Conservation (phyloP, 2,888 invertebrate genomes). For the Laspeyria flexula region DNA sequence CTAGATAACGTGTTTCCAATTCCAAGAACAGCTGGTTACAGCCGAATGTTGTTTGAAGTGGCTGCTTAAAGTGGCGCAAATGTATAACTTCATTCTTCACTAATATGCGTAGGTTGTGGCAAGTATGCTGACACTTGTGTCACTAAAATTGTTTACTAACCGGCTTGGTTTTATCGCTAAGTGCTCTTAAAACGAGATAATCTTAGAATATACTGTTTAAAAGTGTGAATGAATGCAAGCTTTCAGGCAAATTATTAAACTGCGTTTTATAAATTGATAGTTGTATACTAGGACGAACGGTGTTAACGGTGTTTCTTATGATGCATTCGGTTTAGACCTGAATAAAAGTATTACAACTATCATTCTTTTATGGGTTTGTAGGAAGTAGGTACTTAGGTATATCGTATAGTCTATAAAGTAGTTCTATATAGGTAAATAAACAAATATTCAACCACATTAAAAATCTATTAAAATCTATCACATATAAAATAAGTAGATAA, state of each 20-base stretch:
- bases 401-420: too few relatives aligned
- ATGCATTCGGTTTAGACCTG: too few relatives aligned
- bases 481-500: too few relatives aligned
- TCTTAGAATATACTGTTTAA: neutral
- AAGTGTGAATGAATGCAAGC: neutral
- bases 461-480: too few relatives aligned
- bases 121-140: conserved; percentile 13
- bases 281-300: too few relatives aligned
- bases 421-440: too few relatives aligned
- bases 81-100: conserved; percentile 9
- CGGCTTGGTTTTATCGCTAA: conserved; percentile 18
- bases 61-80: neutral
- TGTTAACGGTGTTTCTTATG: too few relatives aligned
- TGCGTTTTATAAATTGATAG: too few relatives aligned
- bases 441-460: too few relatives aligned
- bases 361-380: too few relatives aligned
- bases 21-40: neutral
- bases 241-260: neutral
- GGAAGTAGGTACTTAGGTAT: too few relatives aligned
- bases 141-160: conserved; percentile 28
- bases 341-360: too few relatives aligned
- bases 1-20: neutral
- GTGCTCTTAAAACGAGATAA: conserved; percentile 26
- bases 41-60: neutral
- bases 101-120: conserved; percentile 21